Conservation (phyloP, 2,113 vertebrate genomes). For the Spermophilus dauricus region DNA sequence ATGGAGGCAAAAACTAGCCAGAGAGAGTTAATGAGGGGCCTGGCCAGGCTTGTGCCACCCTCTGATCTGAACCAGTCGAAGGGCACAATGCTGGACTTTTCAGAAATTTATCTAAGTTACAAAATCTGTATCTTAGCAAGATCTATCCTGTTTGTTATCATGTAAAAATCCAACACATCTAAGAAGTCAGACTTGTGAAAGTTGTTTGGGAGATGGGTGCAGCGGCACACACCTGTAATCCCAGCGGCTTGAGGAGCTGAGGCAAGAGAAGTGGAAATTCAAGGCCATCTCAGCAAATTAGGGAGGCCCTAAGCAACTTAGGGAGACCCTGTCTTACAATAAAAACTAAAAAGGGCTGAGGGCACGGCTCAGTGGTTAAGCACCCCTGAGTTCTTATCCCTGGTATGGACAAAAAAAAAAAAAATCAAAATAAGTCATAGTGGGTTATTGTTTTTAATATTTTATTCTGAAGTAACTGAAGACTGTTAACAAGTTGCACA, state of each 20-base stretch:
- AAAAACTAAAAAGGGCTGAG: not conserved
- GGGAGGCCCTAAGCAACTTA: not conserved
- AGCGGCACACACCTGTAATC: not conserved
- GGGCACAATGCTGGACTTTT: constrained; percentile 3
- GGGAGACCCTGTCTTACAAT: not conserved
- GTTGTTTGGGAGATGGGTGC: no score
- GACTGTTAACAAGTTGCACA: constrained; percentile 48
- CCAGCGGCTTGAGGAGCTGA: not conserved
- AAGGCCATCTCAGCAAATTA: not conserved
- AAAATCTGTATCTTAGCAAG: constrained; percentile 38
- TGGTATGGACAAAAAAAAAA: not conserved
- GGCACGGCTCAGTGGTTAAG: not conserved
- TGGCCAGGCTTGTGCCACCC: no score
- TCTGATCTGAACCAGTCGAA: not conserved
- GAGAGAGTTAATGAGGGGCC: not conserved
- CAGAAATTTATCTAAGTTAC: not conserved
- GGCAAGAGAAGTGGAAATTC: not conserved
- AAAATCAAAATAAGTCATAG: not conserved
- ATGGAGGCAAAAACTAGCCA: not conserved
- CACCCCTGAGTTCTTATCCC: not conserved
- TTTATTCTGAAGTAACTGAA: constrained; percentile 63
- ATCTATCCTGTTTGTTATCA: constrained; percentile 26
- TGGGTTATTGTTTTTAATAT: not conserved
- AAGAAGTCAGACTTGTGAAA: constrained; percentile 67
- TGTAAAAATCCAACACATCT: constrained; percentile 59